Base-by-base conservation (phyloP, 1,140 invertebrate species). In the Eupeodes corollae region DNA sequence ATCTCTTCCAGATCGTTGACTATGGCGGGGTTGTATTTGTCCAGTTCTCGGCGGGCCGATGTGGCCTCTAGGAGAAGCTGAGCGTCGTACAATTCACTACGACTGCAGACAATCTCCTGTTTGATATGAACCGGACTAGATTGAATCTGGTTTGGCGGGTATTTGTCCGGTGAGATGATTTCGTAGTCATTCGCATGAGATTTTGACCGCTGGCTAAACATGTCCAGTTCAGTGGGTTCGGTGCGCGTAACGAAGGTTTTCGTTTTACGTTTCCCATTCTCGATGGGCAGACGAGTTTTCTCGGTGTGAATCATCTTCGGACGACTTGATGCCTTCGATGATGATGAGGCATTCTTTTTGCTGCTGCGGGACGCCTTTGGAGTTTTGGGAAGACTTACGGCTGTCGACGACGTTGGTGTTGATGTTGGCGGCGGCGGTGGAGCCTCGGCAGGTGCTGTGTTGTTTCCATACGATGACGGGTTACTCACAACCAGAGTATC, bases 251-350 rank as follows among this genome's bases (percentile, higher is more conserved):
- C 44, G 35, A 58, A 56, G 5, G 51, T 55, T 33, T 58, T 58
- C 0, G 75, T 76, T 51, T 75, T 77, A 37, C 79, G 75, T 13
- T 72, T 64, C 8, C 71, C 73, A 50, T 74, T 74, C 14, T 59
- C 70, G 2, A 75, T 70, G 2, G 76, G 65, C 3, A 77, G 72
- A 43, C 75, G 67, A 2, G 75, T 76, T 54, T 80, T 81, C 58
- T 81, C 79, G 0, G 81, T 84, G 52, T 83, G 82, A 50, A 84
- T 84, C 81, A 84, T 84, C 53, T 80, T 78, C 1, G 81, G 82
- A 35, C 80, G 66, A 42, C 43, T 48, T 49, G 49, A 21, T 46
- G 51, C 50, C 16, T 53, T 39, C 12, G 49, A 33, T 41, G 46
- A 18, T 47, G 43, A n/a, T 37, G 13, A n/a, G 5, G 35, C 15